Percentiles rank a stretch among this genome's conserved stretches.
These are phyloP conservation scores for Pentalonia nigronervosa DNA, from an alignment of 1,140 invertebrate species.

Conservation along the genomic window DNA sequence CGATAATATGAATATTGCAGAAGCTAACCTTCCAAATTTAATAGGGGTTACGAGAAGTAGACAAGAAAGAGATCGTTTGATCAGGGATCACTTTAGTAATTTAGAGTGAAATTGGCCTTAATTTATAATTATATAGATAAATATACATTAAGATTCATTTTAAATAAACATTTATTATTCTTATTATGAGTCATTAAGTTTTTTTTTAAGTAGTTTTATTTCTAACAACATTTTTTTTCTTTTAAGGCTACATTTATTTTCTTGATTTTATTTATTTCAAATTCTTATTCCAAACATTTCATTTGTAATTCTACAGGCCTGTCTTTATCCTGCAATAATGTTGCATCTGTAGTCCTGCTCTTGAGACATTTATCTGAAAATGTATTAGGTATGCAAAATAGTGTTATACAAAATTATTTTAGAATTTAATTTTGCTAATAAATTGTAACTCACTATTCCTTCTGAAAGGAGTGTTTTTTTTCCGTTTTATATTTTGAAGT, in stretches of 20 bases:
- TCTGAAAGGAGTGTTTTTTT: not conserved
- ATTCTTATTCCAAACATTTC: not conserved
- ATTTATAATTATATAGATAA: too few species aligned
- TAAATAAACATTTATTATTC: not conserved
- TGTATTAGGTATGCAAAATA: not conserved
- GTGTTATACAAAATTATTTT: not conserved
- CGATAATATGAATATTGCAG: not conserved
- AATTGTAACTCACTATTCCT: not conserved
- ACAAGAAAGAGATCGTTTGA: too few species aligned
- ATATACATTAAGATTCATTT: not conserved
- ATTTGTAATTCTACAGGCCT: not conserved
- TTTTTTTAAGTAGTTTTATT: constrained; percentile 11
- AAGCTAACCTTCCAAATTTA: too few species aligned
- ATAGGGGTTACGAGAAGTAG: too few species aligned
- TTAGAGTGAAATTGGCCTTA: not conserved
- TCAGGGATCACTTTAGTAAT: not conserved
- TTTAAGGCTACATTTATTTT: not conserved
- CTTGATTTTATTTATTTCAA: not conserved
- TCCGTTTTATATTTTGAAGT: not conserved
- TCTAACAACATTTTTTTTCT: not conserved
- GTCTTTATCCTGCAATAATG: not conserved
- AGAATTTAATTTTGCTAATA: not conserved
- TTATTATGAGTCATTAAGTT: not conserved
- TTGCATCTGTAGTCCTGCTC: not conserved
- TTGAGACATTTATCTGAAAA: not conserved